Evolutionary conservation across 2,888 invertebrate genomes (phyloP).

Genomic region (Drosophila flavopinicola): DNA sequence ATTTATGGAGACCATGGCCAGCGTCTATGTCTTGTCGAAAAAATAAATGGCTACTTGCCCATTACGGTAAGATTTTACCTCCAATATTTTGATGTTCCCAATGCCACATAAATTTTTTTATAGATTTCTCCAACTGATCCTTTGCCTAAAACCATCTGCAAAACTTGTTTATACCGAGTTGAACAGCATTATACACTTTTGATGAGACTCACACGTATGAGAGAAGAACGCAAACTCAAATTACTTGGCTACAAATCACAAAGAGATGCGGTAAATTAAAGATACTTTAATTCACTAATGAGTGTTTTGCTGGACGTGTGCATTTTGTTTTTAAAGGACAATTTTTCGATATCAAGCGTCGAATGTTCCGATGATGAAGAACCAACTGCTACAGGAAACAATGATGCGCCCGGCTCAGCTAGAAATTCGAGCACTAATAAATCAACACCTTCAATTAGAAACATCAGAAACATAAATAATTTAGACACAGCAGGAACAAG

Average conservation of each 20-base stretch:
- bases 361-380: slow-evolving; percentile 75
- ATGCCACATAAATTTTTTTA: slow-evolving; percentile 42
- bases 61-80: slow-evolving; percentile 87
- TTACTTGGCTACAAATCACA: slow-evolving; percentile 45
- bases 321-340: slow-evolving; percentile 34
- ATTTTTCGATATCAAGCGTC: slow-evolving; percentile 59
- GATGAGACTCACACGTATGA: slow-evolving; percentile 80
- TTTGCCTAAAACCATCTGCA: slow-evolving; percentile 89
- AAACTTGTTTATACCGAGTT: slow-evolving; percentile 86
- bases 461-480: slow-evolving; percentile 22
- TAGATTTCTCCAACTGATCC: slow-evolving; percentile 88
- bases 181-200: slow-evolving; percentile 86
- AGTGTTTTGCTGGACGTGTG: neutral
- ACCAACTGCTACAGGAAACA: slow-evolving; percentile 18
- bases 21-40: slow-evolving; percentile 90
- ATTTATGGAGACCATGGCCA: slow-evolving; percentile 92
- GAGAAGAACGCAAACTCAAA: slow-evolving; percentile 69
- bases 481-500: slow-evolving; percentile 37
- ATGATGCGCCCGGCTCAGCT: slow-evolving; percentile 10
- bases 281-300: neutral
- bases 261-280: slow-evolving; percentile 37
- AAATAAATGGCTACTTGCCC: slow-evolving; percentile 92
- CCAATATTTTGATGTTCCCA: neutral
- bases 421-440: slow-evolving; percentile 25
- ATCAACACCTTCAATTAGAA: slow-evolving; percentile 23